Conservation (phyloP, 2,797 vertebrate genomes). For the Gymnopithys bicolor region DNA sequence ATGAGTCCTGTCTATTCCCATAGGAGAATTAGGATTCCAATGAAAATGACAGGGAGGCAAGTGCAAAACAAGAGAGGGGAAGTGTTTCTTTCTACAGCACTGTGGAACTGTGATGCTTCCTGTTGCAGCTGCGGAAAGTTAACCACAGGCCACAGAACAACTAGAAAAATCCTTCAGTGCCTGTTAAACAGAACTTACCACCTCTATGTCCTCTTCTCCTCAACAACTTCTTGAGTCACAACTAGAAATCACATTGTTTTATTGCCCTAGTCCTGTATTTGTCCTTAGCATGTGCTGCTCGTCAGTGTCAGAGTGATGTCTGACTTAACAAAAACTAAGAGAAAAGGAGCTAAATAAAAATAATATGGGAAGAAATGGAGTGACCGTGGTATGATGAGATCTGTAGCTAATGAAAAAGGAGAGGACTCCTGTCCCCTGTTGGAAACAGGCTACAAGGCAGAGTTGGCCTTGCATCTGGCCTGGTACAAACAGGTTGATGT, state of each 20-base stretch:
- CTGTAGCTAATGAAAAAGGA: background rate
- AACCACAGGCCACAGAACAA: background rate
- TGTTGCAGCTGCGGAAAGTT: background rate
- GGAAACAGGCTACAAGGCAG: background rate
- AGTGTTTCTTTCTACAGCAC: background rate
- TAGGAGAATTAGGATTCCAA: background rate
- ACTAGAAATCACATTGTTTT: background rate
- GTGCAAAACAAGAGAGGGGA: background rate
- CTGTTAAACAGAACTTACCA: background rate
- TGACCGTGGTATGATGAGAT: background rate
- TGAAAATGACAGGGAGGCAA: background rate
- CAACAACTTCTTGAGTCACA: background rate
- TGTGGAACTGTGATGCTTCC: background rate
- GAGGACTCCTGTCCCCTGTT: background rate
- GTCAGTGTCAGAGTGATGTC: background rate
- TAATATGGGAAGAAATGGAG: background rate
- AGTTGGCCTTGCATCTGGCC: background rate
- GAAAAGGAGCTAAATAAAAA: background rate
- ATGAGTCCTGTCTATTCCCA: background rate
- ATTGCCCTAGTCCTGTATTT: background rate
- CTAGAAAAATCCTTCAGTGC: background rate
- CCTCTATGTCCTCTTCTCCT: background rate
- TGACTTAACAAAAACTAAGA: background rate
- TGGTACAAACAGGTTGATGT: background rate
- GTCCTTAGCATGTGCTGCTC: background rate